These are phyloP conservation scores for Seriola quinqueradiata DNA, from an alignment of 2,113 vertebrate species.

Conservation along the genomic window DNA sequence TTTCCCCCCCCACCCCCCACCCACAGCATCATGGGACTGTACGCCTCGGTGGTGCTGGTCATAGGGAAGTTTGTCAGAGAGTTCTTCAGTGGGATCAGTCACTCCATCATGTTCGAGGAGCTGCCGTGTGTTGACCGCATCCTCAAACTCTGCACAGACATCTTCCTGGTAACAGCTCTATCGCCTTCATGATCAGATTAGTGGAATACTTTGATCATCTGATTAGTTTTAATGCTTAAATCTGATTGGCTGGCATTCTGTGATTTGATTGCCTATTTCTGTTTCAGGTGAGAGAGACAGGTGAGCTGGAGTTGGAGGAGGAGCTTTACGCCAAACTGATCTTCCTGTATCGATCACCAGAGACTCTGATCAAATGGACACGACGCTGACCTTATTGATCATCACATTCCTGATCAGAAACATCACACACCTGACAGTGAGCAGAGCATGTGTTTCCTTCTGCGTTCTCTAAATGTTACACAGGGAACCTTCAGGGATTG, in stretches of 20 bases:
- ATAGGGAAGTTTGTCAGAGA: slow-evolving; percentile 92
- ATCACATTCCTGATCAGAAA: no score
- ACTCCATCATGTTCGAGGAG: slow-evolving; percentile 97
- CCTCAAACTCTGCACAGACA: slow-evolving; percentile 91
- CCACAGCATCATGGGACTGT: slow-evolving; percentile 93
- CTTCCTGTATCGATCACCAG: slow-evolving; percentile 95
- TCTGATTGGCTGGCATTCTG: background rate
- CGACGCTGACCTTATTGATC: slow-evolving; percentile 37
- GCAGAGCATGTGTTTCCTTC: background rate
- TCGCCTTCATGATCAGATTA: no score
- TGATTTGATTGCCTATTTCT: slow-evolving; percentile 5
- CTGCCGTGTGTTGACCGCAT: slow-evolving; percentile 89
- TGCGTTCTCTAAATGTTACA: background rate
- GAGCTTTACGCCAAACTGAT: slow-evolving; percentile 95
- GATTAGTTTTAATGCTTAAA: background rate
- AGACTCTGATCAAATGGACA: slow-evolving; percentile 87
- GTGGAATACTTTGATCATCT: background rate
- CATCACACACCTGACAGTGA: background rate
- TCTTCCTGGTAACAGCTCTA: slow-evolving; percentile 88
- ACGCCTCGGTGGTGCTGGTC: slow-evolving; percentile 93
- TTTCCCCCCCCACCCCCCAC: slow-evolving; percentile 47
- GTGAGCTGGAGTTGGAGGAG: slow-evolving; percentile 94
- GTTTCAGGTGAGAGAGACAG: slow-evolving; percentile 87
- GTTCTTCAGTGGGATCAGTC: slow-evolving; percentile 96
- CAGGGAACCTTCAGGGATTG: background rate